Evolutionary conservation across 2,113 vertebrate species (phyloP).

Genomic region (Centropristis striata): DNA sequence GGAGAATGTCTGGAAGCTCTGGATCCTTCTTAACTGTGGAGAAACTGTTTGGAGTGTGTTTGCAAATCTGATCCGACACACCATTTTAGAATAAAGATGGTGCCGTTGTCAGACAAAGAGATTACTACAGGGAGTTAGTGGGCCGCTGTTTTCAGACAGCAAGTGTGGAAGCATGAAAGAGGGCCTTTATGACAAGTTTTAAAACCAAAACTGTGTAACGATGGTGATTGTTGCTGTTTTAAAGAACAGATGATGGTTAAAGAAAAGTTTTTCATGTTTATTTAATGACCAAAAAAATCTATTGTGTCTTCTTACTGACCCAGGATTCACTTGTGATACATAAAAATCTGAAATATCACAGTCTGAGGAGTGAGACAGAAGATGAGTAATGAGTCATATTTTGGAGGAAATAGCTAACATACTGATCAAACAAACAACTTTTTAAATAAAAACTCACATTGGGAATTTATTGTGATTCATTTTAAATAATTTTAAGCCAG

Average conservation of each 20-base stretch:
- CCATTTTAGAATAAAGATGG: conserved; percentile 13
- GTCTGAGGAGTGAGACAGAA: no score
- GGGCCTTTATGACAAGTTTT: not conserved
- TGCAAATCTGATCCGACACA: conserved; percentile 28
- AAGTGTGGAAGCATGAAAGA: not conserved
- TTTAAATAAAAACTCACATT: no score
- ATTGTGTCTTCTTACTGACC: no score
- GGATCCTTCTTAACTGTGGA: not conserved
- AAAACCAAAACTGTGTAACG: not conserved
- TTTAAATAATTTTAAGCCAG: no score
- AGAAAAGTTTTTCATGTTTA: not conserved
- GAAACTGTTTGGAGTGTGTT: not conserved
- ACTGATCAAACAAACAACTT: no score
- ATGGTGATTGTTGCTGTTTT: not conserved
- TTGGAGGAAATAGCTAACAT: not conserved
- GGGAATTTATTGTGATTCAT: no score
- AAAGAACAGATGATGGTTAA: not conserved
- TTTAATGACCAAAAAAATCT: not conserved
- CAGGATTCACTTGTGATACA: not conserved
- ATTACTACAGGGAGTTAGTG: conserved; percentile 27
- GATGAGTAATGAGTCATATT: no score
- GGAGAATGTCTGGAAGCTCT: not conserved
- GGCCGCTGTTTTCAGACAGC: not conserved
- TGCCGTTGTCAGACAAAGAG: conserved; percentile 1
- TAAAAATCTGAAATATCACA: not conserved